These are phyloP conservation scores for Uropetala carovei DNA, from an alignment of 2,888 invertebrate species.

Conservation along the genomic window DNA sequence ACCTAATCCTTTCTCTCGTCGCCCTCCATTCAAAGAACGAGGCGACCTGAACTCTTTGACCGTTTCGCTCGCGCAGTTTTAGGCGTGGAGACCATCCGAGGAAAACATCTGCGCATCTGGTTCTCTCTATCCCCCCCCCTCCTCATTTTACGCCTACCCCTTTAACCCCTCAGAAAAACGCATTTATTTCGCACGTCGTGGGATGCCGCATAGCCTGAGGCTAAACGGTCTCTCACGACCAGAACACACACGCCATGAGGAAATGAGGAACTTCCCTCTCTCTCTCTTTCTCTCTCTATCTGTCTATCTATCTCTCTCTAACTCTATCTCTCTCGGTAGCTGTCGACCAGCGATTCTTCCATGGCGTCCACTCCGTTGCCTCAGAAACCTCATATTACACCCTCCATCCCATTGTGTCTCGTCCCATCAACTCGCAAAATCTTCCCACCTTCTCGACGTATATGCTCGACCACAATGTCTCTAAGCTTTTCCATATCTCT, in stretches of 20 bases:
- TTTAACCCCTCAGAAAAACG: neutral
- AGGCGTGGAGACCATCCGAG: too few relatives aligned
- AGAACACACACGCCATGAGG: neutral
- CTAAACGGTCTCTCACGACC: constrained; percentile 30
- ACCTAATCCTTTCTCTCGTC: neutral
- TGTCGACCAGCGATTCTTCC: neutral
- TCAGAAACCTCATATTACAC: neutral
- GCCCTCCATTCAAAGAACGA: neutral
- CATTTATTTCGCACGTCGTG: constrained; percentile 22
- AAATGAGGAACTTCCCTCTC: neutral
- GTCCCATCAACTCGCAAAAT: too few relatives aligned
- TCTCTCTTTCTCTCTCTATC: too few relatives aligned
- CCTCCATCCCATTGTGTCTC: neutral
- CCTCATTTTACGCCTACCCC: neutral
- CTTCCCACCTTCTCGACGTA: too few relatives aligned
- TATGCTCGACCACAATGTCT: too few relatives aligned
- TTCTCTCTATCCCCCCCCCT: too few relatives aligned
- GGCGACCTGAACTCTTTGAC: too few relatives aligned
- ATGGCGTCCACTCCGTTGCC: neutral
- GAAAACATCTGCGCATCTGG: too few relatives aligned
- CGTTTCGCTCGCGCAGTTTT: too few relatives aligned
- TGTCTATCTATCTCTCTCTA: too few relatives aligned
- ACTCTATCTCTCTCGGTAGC: too few relatives aligned
- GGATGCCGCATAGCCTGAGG: constrained; percentile 43
- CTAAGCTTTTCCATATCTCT: too few relatives aligned